A percentile compares a stretch with the other conserved stretches of the same genome.
phyloP scores from a whole-genome alignment of 30 jellyfish, hydroid and myxozoan genomes.

The Turritopsis rubra region DNA sequence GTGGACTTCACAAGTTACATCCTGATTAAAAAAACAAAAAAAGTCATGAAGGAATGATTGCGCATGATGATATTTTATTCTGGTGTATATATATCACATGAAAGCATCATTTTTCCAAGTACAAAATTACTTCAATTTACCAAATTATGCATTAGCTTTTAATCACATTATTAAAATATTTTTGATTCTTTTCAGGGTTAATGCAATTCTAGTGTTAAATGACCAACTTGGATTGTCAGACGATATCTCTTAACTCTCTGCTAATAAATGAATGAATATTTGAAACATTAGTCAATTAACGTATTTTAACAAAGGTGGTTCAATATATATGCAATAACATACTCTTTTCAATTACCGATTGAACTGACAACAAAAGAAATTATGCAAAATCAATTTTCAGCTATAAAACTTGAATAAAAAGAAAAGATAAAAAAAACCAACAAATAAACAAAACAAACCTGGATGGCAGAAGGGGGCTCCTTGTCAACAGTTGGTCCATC shows the following conservation, averaged over 20 bases:
- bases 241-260: no score
- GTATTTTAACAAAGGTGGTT: no score
- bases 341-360: no score
- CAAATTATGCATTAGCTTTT: neutral
- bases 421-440: neutral
- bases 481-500: constrained; percentile 11
- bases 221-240: neutral
- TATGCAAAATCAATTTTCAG: neutral
- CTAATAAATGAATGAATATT: neutral
- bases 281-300: neutral
- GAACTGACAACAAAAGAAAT: no score
- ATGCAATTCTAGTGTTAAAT: neutral
- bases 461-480: constrained; percentile 3
- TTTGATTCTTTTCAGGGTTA: neutral
- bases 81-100: no score
- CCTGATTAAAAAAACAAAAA: neutral
- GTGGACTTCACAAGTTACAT: neutral
- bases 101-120: neutral
- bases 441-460: neutral
- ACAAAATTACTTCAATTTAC: neutral
- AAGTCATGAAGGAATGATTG: no score
- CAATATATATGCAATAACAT: no score
- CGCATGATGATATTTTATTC: neutral
- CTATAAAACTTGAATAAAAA: neutral
- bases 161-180: neutral